A percentile compares a stretch with the other conserved stretches of the same genome.
Conservation (phyloP, 2,113 vertebrate genomes). For the Toxotes jaculatrix region DNA sequence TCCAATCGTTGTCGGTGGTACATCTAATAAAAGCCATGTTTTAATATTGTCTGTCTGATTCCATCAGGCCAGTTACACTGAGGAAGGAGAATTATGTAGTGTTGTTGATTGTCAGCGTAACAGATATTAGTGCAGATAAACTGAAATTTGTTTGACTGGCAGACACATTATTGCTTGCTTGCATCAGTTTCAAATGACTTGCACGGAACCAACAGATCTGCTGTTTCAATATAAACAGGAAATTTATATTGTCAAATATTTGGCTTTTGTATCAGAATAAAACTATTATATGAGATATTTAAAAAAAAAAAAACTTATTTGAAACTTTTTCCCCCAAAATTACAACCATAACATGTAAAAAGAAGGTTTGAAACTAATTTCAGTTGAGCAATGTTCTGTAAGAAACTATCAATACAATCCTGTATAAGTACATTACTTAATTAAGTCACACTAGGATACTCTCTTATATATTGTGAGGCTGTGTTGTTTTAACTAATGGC, state of each 20-base stretch:
- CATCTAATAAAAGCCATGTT: constrained; percentile 69
- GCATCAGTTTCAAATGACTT: constrained; percentile 42
- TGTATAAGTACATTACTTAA: background rate
- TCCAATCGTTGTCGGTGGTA: constrained; percentile 43
- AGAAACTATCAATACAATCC: background rate
- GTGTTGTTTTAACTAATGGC: background rate
- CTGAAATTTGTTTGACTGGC: constrained; percentile 62
- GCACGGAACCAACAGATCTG: constrained; percentile 13
- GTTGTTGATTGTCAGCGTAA: constrained; percentile 46
- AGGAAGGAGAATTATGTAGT: constrained; percentile 48
- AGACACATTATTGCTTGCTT: constrained; percentile 66
- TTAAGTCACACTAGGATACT: background rate
- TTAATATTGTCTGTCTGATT: constrained; percentile 68
- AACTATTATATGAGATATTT: constrained; percentile 22
- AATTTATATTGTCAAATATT: constrained; percentile 26
- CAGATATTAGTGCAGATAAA: constrained; percentile 68
- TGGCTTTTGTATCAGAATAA: constrained; percentile 22
- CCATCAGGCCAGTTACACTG: constrained; percentile 39
- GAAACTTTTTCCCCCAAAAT: background rate
- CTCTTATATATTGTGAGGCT: background rate
- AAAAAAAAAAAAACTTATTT: background rate
- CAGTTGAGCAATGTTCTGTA: background rate
- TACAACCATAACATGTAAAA: background rate
- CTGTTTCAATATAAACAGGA: background rate
- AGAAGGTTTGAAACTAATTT: background rate